Evolutionary conservation across 2,113 vertebrate genomes (phyloP).

Genomic region (Sapayoa aenigma): DNA sequence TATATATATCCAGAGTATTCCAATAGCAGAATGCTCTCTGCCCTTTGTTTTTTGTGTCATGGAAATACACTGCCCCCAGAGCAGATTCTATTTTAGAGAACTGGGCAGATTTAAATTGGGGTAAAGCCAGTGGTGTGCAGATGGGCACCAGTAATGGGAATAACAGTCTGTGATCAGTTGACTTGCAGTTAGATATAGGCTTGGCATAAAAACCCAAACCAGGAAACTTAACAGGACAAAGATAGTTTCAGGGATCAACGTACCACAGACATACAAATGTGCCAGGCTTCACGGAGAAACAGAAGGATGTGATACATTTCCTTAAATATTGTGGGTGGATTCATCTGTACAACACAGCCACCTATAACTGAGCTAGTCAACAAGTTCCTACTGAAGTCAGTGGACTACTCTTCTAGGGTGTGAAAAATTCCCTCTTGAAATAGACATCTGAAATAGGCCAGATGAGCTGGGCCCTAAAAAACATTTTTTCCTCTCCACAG

Average conservation of each 20-base stretch:
- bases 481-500: background rate
- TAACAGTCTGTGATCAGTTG: background rate
- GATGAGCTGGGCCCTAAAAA: conserved; percentile 13
- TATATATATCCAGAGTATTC: background rate
- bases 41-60: background rate
- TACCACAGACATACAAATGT: background rate
- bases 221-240: background rate
- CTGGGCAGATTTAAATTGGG: background rate
- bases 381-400: background rate
- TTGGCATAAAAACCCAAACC: background rate
- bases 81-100: background rate
- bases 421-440: conserved; percentile 44
- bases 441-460: conserved; percentile 10
- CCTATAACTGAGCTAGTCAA: background rate
- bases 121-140: background rate
- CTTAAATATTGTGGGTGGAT: conserved; percentile 24
- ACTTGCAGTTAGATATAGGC: background rate
- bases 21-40: background rate
- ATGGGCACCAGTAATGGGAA: background rate
- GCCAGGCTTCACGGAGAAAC: background rate
- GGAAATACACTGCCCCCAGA: background rate
- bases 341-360: conserved; percentile 7
- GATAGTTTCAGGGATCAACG: background rate
- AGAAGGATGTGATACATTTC: background rate
- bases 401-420: conserved; percentile 9